Base-by-base conservation (phyloP, 2,113 vertebrate genomes). In the Sebastes schlegelii region DNA sequence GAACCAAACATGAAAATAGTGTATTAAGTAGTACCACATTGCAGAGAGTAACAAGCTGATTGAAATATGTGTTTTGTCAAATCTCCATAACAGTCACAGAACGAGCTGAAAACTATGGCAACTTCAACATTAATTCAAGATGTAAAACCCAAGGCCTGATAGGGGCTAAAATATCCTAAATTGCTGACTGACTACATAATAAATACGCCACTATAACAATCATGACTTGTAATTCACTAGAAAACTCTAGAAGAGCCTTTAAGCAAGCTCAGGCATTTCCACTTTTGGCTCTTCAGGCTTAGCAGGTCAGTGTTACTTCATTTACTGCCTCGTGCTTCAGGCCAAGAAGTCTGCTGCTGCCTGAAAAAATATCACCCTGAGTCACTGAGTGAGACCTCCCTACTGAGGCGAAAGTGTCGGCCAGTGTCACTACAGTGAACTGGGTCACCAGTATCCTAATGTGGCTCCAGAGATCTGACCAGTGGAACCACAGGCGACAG, bases 391-490 rank as follows among this genome's bases (percentile, higher is more conserved):
- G 21, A 77, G 64, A 64, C 74, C 66, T 80, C 55, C 61, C 60
- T 1, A 45, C 58, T 80, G 65, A 87, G 74, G 82, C 60, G 40
- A 87, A 70, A 70, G 63, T 75, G 63, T 60, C 77, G 54, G 71
- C 77, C 67, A 40, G 77, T 89, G 75, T 82, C 55, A 79, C 68
- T 65, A 45, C 55, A 52, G 45, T 68, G 72, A 92, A 93, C 84
- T 86, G 82, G 91, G 85, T 91, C 88, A 89, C 86, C 81, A 74
- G 78, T 85, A 83, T 88, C 68, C 82, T 78, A 80, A 63, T 73
- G 68, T 48, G 2, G 86, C 90, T 92, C 86, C 88, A 92, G 82
- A 90, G 92, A 89, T 74, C 89, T 88, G 80, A 91, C 84, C 80
- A 91, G 80, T 83, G 79, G 77, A 86, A 86, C 83, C 83, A 87